Conservation (phyloP, 2,888 invertebrate genomes). For the Agrypnus murinus region DNA sequence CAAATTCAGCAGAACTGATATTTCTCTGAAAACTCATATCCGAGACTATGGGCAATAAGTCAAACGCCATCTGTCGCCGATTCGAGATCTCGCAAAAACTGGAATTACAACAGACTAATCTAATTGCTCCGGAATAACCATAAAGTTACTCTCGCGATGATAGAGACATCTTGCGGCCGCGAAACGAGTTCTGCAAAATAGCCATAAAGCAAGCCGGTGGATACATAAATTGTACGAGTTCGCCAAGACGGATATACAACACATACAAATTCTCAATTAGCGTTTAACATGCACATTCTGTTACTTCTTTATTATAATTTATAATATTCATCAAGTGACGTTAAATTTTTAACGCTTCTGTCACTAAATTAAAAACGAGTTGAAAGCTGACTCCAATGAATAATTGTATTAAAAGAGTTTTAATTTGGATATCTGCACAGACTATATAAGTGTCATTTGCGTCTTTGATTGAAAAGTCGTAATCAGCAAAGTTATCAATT, state of each 20-base stretch:
- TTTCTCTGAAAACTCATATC: conserved; percentile 54
- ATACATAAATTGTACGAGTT: conserved; percentile 68
- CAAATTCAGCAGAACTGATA: conserved; percentile 45
- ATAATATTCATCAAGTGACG: conserved; percentile 16
- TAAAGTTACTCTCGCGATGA: conserved; percentile 70
- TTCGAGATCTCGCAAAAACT: conserved; percentile 66
- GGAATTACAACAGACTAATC: conserved; percentile 70
- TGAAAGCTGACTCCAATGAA: too few relatives aligned
- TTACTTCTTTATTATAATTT: conserved; percentile 54
- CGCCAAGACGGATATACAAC: conserved; percentile 66
- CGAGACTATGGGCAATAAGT: conserved; percentile 63
- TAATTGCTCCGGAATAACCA: conserved; percentile 71
- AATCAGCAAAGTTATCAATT: too few relatives aligned
- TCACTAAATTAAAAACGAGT: too few relatives aligned
- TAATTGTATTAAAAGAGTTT: too few relatives aligned
- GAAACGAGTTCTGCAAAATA: conserved; percentile 70
- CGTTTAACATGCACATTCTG: conserved; percentile 57
- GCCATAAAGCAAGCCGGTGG: conserved; percentile 71
- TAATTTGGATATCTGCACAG: too few relatives aligned
- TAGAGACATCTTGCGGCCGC: conserved; percentile 72
- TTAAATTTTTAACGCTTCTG: conserved; percentile 9
- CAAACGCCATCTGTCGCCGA: conserved; percentile 69
- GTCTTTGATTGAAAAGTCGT: too few relatives aligned
- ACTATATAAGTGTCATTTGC: too few relatives aligned
- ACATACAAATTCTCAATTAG: conserved; percentile 71